Evolutionary conservation across 1,140 invertebrate species (phyloP).

Genomic region (Cydia fagiglandana): DNA sequence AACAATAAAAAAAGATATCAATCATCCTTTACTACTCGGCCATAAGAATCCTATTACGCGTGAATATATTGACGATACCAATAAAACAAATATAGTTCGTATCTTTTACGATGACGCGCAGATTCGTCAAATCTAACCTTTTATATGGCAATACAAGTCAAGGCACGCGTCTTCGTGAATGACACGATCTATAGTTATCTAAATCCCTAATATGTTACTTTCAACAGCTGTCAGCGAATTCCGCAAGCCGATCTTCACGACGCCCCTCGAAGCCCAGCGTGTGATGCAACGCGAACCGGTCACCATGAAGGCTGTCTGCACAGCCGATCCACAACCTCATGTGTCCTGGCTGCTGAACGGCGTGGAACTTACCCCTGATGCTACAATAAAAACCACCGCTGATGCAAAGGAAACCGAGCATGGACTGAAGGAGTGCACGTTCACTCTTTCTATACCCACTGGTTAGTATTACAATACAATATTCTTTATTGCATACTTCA

Average conservation of each 20-base stretch:
- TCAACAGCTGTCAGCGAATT: slow-evolving; percentile 84
- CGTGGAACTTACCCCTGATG: slow-evolving; percentile 68
- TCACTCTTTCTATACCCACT: slow-evolving; percentile 83
- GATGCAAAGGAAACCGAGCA: slow-evolving; percentile 85
- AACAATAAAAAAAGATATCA: no score
- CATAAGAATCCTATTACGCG: no score
- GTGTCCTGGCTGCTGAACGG: slow-evolving; percentile 80
- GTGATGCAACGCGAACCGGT: slow-evolving; percentile 85
- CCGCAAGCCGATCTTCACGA: slow-evolving; percentile 86
- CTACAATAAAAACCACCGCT: slow-evolving; percentile 73
- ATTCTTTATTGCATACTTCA: no score
- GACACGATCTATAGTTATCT: no score
- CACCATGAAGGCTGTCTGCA: slow-evolving; percentile 87
- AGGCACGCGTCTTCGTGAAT: no score
- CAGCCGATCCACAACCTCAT: slow-evolving; percentile 87
- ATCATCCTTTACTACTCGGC: no score
- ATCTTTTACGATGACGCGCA: no score
- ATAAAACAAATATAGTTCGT: no score
- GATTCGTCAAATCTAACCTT: no score
- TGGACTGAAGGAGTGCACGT: slow-evolving; percentile 87
- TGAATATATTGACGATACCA: no score
- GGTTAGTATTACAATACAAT: slow-evolving; percentile 59
- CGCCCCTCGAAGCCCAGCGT: slow-evolving; percentile 83
- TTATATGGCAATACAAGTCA: no score
- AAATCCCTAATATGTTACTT: neutral